phyloP scores from a whole-genome alignment of 2,888 invertebrate species.

The Heteropelma amictum region DNA sequence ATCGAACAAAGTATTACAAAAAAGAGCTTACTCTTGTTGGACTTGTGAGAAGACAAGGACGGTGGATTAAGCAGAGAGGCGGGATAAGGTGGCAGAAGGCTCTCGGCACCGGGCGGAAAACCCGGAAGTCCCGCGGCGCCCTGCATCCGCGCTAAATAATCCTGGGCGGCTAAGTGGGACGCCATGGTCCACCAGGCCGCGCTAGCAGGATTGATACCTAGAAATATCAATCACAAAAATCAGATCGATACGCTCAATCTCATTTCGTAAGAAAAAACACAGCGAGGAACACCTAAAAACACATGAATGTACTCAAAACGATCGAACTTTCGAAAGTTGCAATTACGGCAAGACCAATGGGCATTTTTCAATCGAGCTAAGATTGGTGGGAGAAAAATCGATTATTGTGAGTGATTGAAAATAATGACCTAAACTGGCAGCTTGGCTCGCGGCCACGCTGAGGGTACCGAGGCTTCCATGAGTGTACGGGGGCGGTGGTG shows the following conservation, averaged over 20 bases:
- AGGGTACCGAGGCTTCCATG: constrained; percentile 81
- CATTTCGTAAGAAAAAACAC: too few species aligned
- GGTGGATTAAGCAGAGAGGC: constrained; percentile 81
- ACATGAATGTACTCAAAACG: too few species aligned
- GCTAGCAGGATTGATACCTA: constrained; percentile 80
- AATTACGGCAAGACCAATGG: too few species aligned
- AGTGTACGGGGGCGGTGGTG: constrained; percentile 73
- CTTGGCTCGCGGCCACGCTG: constrained; percentile 91
- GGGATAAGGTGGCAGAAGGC: constrained; percentile 80
- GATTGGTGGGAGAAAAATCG: too few species aligned
- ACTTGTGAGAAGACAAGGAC: constrained; percentile 78
- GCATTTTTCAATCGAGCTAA: too few species aligned
- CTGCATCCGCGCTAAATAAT: constrained; percentile 90
- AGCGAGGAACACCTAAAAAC: too few species aligned
- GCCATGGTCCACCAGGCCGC: constrained; percentile 96
- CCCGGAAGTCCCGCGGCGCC: constrained; percentile 86
- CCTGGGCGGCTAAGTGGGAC: constrained; percentile 91
- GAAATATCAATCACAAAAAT: neutral
- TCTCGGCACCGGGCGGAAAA: constrained; percentile 82
- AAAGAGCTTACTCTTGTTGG: constrained; percentile 76
- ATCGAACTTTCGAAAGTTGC: too few species aligned
- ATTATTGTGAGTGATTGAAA: too few species aligned
- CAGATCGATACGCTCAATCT: neutral
- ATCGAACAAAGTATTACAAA: too few species aligned
- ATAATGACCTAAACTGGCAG: constrained; percentile 86